These are phyloP conservation scores for Thermophis baileyi DNA, from an alignment of 2,113 vertebrate species.

Conservation along the genomic window DNA sequence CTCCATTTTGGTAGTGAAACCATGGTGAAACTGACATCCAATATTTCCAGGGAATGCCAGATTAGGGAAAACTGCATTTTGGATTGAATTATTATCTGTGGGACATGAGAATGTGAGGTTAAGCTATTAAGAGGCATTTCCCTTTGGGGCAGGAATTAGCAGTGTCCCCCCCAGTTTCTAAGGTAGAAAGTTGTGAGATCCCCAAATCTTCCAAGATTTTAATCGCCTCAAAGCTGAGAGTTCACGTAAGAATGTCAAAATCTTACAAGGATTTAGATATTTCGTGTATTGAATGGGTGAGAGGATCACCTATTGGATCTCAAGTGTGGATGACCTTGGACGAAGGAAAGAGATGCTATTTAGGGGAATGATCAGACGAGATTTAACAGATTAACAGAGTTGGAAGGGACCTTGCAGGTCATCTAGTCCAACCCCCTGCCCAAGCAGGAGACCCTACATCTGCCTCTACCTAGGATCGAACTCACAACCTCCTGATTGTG, in stretches of 20 bases:
- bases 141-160: not conserved
- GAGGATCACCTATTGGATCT: not conserved
- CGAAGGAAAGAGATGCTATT: not conserved
- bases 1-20: not conserved
- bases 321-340: too few species aligned
- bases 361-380: too few species aligned
- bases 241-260: not conserved
- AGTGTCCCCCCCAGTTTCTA: not conserved
- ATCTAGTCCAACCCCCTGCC: too few species aligned
- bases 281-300: not conserved
- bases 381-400: too few species aligned
- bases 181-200: not conserved
- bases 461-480: too few species aligned
- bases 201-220: not conserved
- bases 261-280: not conserved
- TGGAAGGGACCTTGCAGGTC: too few species aligned
- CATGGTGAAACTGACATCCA: not conserved
- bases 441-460: too few species aligned
- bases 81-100: not conserved
- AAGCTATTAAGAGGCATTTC: not conserved
- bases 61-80: not conserved
- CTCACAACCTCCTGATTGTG: too few species aligned
- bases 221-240: not conserved
- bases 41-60: not conserved
- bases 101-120: not conserved